Evolutionary conservation across 2,797 vertebrate species (phyloP), one percentile per base, ranked within the genome.

Genomic region (Micropoecilia bifurca): DNA sequence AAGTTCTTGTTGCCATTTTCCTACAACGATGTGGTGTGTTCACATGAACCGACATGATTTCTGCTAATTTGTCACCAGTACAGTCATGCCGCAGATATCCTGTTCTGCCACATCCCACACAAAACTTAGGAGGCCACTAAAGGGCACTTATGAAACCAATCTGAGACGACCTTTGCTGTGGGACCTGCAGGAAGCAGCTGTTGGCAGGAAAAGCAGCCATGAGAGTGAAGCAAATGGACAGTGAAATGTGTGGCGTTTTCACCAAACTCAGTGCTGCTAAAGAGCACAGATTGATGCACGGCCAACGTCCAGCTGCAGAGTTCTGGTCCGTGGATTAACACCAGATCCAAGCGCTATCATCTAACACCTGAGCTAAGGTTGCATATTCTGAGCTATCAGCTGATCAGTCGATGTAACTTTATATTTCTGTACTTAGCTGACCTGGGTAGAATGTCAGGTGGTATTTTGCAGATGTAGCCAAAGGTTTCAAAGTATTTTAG

Each of bases 381-480:
- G 50, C 66, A 33, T 41, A 45, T 77, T 43, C 47, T 28, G 33
- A 71, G 18, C 33, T 33, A n/a, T 76, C 33, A 48, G 30, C 30
- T 50, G 30, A 43, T 41, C 28, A 57, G 20, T n/a, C 59, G 12
- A 6, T 53, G 28, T 25, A 71, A 73, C 45, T 55, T 47, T 28
- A 50, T 16, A 36, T 66, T 28, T 55, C 16, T 83, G 55, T 30
- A 47, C 43, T 41, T 30, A 4, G 43, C 20, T 61, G 46, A 55
- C 13, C n/a, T 28, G 18, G 22, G 20, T 46, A 41, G 20, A 80
- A 45, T 43, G 9, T 33, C n/a, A 14, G 3, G 7, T 57, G 47
- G 75, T 50, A n/a, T 53, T 68, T 45, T 69, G 47, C 71, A 50
- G 74, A 61, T 73, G 69, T 28, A 46, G 39, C 57, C 57, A 33